Evolutionary conservation across 2,113 vertebrate genomes (phyloP), one percentile per base, ranked within the genome.

Genomic region (Bagarius yarrelli): DNA sequence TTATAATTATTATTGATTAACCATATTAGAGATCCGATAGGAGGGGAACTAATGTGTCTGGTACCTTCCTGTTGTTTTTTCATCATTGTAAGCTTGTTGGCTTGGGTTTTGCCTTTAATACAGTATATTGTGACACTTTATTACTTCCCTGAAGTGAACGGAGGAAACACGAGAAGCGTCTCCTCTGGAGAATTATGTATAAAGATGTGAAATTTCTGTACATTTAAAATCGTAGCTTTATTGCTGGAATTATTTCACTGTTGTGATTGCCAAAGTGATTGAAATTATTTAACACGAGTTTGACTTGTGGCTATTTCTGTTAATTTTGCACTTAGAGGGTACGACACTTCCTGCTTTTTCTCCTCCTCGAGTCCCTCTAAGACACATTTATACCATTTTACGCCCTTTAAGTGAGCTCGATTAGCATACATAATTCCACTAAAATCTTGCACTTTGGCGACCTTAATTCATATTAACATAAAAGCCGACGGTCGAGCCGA

Each of bases 381-480:
- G 73, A 69, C 55, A 70, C 32, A 34, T 76, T 66, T 19, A 16
- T 57, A 23, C 30, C 16, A 30, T 52, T 84, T 73, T 14, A 69
- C 59, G 72, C 56, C 30, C 25, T 44, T 74, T 52, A 50, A 5
- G 18, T 36, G 16, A 70, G 56, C 32, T 30, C 8, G 23, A 82
- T 82, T 79, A 82, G 34, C 44, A 79, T 56, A 57, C 59, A 61
- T 75, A 79, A 75, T 76, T 40, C 16, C 30, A 32, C 69, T 53
- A 64, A 81, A 70, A 52, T 44, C 59, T 18, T 5, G 8, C 15
- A 27, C 64, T 71, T 69, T 77, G 19, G 44, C 32, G 61, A 47
- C 34, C 23, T 72, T 66, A 52, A 80, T 80, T 47, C 19, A 12
- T 71, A 85, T 85, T 85, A 77, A 83, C 84, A 85, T 85, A 83